These are phyloP conservation scores for Meteorus colon DNA, from an alignment of 2,888 invertebrate species.

Conservation along the genomic window DNA sequence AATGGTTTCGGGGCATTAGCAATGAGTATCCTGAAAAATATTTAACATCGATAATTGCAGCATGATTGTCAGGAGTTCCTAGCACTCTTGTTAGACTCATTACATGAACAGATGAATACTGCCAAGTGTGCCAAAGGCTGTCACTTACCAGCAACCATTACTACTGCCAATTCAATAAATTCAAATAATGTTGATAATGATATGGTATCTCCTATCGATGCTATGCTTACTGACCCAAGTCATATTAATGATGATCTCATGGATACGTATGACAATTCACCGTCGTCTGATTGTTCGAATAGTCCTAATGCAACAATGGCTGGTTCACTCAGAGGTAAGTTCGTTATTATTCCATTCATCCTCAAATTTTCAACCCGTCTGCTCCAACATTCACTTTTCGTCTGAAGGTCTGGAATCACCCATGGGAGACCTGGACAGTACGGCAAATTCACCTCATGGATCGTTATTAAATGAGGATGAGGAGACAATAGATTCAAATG, in stretches of 20 bases:
- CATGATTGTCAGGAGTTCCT: conserved; percentile 82
- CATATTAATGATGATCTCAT: conserved; percentile 60
- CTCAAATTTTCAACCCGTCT: neutral
- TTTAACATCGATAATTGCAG: conserved; percentile 65
- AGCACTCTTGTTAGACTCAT: conserved; percentile 77
- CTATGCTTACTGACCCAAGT: conserved; percentile 61
- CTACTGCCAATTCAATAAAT: conserved; percentile 66
- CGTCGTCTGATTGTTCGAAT: conserved; percentile 66
- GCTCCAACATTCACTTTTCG: too few relatives aligned
- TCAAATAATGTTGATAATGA: conserved; percentile 58
- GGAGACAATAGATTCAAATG: conserved; percentile 67
- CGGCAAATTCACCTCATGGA: conserved; percentile 66
- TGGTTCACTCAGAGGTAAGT: conserved; percentile 68
- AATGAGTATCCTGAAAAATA: neutral
- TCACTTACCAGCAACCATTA: conserved; percentile 60
- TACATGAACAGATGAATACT: conserved; percentile 78
- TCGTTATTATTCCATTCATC: neutral
- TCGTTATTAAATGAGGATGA: conserved; percentile 64
- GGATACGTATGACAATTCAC: conserved; percentile 63
- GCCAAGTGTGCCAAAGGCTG: conserved; percentile 67
- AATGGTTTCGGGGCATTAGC: neutral
- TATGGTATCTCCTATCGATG: conserved; percentile 52
- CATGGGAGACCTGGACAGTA: conserved; percentile 67
- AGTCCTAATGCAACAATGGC: conserved; percentile 69
- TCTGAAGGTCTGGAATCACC: conserved; percentile 59